These are phyloP conservation scores for Griposia aprilina DNA, from an alignment of 2,888 invertebrate species.

Conservation along the genomic window DNA sequence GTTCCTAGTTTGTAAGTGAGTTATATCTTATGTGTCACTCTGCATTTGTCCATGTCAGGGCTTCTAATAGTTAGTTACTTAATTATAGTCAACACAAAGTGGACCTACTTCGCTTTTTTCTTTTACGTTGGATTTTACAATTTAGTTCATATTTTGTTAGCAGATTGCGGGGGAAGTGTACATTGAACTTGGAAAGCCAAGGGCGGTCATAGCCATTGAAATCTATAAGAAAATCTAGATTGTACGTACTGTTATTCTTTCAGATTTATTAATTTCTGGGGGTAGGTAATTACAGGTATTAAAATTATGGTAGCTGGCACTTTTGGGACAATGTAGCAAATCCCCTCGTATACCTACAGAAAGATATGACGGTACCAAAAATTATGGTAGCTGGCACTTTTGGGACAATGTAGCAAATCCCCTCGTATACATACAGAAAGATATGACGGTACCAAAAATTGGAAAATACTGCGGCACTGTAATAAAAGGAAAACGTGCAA, in stretches of 20 bases:
- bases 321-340: background rate
- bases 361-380: background rate
- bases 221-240: constrained; percentile 25
- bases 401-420: background rate
- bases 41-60: background rate
- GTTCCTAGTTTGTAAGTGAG: background rate
- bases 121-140: background rate
- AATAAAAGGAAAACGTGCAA: constrained; percentile 35
- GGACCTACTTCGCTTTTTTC: background rate
- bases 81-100: background rate
- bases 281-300: background rate
- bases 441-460: constrained; percentile 10
- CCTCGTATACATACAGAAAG: background rate
- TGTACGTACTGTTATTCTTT: background rate
- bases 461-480: constrained; percentile 20
- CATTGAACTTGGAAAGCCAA: constrained; percentile 52
- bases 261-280: background rate
- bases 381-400: background rate
- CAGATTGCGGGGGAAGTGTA: constrained; percentile 16
- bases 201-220: constrained; percentile 37
- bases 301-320: background rate
- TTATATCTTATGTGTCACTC: background rate
- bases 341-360: background rate
- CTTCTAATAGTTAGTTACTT: background rate
- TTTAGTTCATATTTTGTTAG: constrained; percentile 11